A percentile compares a stretch with the other conserved stretches of the same genome.
phyloP scores from a whole-genome alignment of 2,888 invertebrate genomes.

The Apotomis turbidana region DNA sequence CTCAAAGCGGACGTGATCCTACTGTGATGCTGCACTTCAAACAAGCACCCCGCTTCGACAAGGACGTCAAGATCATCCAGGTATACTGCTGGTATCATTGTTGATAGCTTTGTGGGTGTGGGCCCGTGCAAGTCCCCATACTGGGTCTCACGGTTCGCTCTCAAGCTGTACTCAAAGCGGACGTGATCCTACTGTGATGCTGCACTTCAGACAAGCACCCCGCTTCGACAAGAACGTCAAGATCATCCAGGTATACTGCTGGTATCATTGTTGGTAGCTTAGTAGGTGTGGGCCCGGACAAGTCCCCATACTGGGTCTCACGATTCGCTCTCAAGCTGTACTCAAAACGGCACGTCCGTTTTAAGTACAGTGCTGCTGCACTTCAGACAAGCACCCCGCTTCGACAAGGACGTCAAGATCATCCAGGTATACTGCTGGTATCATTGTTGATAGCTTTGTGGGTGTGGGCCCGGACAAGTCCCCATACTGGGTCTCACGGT shows the following conservation, averaged over 20 bases:
- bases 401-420: conserved; percentile 91
- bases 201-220: conserved; percentile 96
- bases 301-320: conserved; percentile 89
- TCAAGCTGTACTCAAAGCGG: conserved; percentile 92
- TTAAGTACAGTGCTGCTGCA: too few species aligned
- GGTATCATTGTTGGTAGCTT: too few species aligned
- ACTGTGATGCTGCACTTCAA: conserved; percentile 99
- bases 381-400: conserved; percentile 95
- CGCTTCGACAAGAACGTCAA: conserved; percentile 92
- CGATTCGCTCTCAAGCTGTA: conserved; percentile 93
- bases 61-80: conserved; percentile 94
- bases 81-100: conserved; percentile 57
- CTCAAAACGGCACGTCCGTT: too few species aligned
- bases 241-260: conserved; percentile 88
- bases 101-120: conserved; percentile 79
- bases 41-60: conserved; percentile 91
- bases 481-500: conserved; percentile 92
- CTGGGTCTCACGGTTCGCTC: conserved; percentile 96
- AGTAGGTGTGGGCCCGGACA: conserved; percentile 88
- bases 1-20: too few species aligned
- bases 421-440: conserved; percentile 86
- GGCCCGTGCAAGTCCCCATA: conserved; percentile 87
- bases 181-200: conserved; percentile 95
- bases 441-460: conserved; percentile 26
- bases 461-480: conserved; percentile 90